Conservation (phyloP, 1,140 invertebrate genomes). For the Meloidogyne floridensis region DNA sequence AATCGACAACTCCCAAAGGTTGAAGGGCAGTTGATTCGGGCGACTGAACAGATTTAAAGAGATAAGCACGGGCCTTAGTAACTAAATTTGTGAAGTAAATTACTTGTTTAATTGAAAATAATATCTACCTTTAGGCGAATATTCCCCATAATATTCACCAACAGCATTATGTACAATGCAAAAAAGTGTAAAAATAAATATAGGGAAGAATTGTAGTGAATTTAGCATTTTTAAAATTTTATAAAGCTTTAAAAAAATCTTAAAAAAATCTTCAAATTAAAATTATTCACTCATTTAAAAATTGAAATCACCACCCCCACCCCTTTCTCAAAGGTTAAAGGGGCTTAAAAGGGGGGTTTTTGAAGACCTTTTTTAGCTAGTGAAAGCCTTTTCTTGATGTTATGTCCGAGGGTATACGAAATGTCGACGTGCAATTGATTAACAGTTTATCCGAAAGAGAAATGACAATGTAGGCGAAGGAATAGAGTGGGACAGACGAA, state of each 20-base stretch:
- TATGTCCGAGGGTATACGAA: no score
- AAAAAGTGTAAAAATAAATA: background rate
- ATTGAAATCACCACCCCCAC: no score
- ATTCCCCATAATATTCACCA: background rate
- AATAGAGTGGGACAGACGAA: no score
- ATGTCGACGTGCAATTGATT: no score
- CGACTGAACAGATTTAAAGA: constrained; percentile 18
- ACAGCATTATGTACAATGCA: background rate
- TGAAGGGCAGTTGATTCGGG: constrained; percentile 13
- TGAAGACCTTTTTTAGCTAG: no score
- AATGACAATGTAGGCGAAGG: no score
- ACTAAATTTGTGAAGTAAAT: constrained; percentile 13
- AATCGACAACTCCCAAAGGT: constrained; percentile 15
- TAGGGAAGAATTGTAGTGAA: background rate
- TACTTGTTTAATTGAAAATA: background rate
- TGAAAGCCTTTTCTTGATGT: no score
- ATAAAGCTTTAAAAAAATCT: background rate
- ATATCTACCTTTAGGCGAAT: background rate
- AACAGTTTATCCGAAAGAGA: no score
- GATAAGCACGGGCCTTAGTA: constrained; percentile 17
- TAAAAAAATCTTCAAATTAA: no score
- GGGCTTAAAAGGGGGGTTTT: no score
- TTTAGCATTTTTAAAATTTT: background rate
- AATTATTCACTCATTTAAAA: no score
- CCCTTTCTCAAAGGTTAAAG: no score